Evolutionary conservation across 2,113 vertebrate species (phyloP).

Genomic region (Erpornis zantholeuca): DNA sequence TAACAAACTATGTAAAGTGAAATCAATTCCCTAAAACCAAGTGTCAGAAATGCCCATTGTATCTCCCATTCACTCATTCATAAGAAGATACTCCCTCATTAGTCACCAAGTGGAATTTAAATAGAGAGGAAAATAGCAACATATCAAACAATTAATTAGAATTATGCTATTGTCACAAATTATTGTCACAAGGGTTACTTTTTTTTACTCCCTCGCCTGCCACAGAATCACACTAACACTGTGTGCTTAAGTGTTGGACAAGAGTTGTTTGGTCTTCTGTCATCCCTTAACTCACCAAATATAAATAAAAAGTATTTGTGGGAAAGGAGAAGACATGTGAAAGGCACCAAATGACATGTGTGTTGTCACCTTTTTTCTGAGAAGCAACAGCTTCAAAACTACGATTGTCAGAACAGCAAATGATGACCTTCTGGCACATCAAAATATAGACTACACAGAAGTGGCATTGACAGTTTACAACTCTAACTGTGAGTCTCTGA

Average conservation of each 20-base stretch:
- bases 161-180: background rate
- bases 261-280: background rate
- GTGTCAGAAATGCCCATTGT: background rate
- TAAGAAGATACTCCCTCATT: background rate
- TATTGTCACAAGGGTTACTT: background rate
- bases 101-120: background rate
- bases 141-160: background rate
- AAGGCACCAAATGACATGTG: background rate
- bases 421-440: background rate
- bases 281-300: background rate
- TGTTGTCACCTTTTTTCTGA: background rate
- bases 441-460: background rate
- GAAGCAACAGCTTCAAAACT: background rate
- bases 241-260: background rate
- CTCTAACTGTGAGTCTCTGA: background rate
- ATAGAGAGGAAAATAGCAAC: background rate
- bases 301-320: background rate
- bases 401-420: background rate
- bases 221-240: background rate
- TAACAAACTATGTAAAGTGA: background rate
- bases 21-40: background rate
- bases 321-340: background rate
- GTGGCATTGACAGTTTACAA: background rate
- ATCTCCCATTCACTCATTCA: background rate
- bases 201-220: background rate